Base-by-base conservation (phyloP, 2,797 vertebrate genomes). In the Enteromius unitaeniatus region DNA sequence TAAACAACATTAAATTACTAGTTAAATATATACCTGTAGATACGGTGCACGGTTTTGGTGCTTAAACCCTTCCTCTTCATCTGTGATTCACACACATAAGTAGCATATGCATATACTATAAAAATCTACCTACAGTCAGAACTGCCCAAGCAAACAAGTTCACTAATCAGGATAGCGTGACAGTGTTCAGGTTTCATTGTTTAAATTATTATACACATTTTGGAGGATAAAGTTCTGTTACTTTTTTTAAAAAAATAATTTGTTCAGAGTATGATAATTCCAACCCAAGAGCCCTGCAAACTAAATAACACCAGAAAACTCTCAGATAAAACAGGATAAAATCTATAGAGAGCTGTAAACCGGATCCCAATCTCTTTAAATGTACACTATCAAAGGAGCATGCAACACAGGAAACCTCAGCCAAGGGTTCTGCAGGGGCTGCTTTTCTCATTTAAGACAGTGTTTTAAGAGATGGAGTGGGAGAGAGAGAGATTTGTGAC, bases 401-500 rank as follows among this genome's bases (percentile, higher is more conserved):
- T 21, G 11, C 6, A 68, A 3, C 31, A 14, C 26, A 28, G 37
- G 49, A 77, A 76, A 69, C 34, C 11, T 67, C 62, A 58, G 37
- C 49, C 37, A 65, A 42, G 64, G 14, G 55, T 51, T 60, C 76
- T 37, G 19, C 49, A 23, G 62, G 62, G 81, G 73, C 40, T 68
- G 49, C 21, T 75, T 75, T 60, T 62, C 26, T 79, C 40, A 75
- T 76, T 83, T 79, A 73, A 79, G 26, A 76, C 73, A 53, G 60
- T 55, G 60, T 28, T 81, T 81, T 55, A 53, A 79, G n/a, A 84
- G 74, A 79, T 37, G 28, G 42, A 23, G 11, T 31, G 11, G 49
- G 64, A 72, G 40, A 68, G 79, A 49, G 9, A 77, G 37, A 74
- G 58, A 84, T 77, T 64, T 77, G 67, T 45, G 51, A 67, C 67